These are phyloP conservation scores for Drosophila tripunctata DNA, from an alignment of 2,888 invertebrate species.

Conservation along the genomic window DNA sequence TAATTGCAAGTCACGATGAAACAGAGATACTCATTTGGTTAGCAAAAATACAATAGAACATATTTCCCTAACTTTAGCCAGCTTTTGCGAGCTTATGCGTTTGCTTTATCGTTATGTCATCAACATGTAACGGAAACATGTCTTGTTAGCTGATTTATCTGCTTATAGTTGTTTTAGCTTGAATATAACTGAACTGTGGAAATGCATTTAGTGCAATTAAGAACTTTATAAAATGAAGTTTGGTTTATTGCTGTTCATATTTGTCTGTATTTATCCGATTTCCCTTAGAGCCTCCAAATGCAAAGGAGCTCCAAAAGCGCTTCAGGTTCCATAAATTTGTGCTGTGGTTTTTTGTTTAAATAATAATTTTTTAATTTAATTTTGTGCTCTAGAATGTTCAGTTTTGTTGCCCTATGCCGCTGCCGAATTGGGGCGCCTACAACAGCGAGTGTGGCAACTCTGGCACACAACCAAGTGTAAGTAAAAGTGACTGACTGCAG, in stretches of 20 bases:
- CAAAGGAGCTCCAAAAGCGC: constrained; percentile 53
- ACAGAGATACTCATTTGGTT: not conserved
- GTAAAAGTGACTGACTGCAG: constrained; percentile 6
- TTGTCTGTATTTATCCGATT: not conserved
- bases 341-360: no score
- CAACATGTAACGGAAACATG: constrained; percentile 23
- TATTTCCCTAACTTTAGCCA: not conserved
- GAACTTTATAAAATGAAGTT: constrained; percentile 25
- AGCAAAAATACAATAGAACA: not conserved
- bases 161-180: not conserved
- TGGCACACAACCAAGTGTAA: constrained; percentile 57
- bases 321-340: constrained; percentile 52
- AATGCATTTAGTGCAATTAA: constrained; percentile 4
- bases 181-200: not conserved
- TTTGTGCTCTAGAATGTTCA: constrained; percentile 49
- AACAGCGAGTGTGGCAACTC: constrained; percentile 52
- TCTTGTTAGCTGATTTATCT: constrained; percentile 16
- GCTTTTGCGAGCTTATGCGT: constrained; percentile 2
- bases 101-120: constrained; percentile 19
- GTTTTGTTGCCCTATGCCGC: constrained; percentile 55
- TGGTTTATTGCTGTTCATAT: not conserved
- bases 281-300: constrained; percentile 43
- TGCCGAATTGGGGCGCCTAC: constrained; percentile 66
- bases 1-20: constrained; percentile 6
- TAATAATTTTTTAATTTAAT: not conserved